phyloP scores from a whole-genome alignment of 2,888 invertebrate species.

The Deilephila elpenor region DNA sequence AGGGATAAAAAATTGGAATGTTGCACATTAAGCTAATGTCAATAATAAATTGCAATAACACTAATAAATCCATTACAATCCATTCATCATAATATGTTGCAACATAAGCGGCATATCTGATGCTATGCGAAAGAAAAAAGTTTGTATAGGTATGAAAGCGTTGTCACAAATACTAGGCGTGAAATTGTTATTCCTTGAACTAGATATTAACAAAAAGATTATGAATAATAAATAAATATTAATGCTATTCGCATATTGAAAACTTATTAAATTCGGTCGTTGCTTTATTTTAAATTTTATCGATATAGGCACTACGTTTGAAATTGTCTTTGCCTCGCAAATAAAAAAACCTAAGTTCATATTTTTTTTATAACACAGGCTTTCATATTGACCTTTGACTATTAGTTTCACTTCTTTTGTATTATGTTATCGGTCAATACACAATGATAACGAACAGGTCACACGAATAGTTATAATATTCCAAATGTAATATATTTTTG shows the following conservation, averaged over 20 bases:
- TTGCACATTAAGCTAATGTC: background rate
- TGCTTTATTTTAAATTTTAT: background rate
- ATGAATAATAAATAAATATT: background rate
- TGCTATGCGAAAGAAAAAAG: background rate
- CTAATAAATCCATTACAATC: background rate
- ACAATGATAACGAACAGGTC: background rate
- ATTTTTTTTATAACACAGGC: background rate
- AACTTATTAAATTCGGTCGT: background rate
- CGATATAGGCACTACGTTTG: background rate
- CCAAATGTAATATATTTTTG: background rate
- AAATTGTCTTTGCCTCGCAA: background rate
- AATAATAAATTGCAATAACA: conserved; percentile 6
- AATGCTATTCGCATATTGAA: background rate
- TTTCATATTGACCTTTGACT: conserved; percentile 21
- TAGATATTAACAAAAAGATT: conserved; percentile 31
- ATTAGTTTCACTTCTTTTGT: conserved; percentile 24
- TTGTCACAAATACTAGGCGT: conserved; percentile 29
- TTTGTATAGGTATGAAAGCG: background rate
- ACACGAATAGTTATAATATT: background rate
- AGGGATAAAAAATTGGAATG: background rate
- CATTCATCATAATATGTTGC: background rate
- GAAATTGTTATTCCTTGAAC: conserved; percentile 37
- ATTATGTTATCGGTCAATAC: conserved; percentile 18
- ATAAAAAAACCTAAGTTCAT: background rate
- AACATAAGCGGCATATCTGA: background rate